These are phyloP conservation scores for Caenorhabditis sp. DNA, from an alignment of 2,888 invertebrate species.

Conservation along the genomic window DNA sequence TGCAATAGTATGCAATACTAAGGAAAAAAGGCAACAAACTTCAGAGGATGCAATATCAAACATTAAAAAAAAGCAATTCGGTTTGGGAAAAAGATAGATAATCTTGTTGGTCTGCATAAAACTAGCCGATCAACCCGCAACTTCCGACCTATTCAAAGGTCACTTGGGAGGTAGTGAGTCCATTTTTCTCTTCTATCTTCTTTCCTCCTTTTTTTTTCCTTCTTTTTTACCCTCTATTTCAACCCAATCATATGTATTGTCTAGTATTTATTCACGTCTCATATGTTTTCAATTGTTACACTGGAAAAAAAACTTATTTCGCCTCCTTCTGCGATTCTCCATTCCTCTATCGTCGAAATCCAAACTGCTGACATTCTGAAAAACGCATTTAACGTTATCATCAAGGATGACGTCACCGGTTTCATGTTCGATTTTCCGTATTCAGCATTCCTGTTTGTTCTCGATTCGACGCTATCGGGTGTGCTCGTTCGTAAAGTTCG, in stretches of 20 bases:
- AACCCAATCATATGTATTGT: slow-evolving; percentile 35
- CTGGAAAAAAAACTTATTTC: not conserved
- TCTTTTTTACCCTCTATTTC: slow-evolving; percentile 2
- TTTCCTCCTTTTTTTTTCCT: slow-evolving; percentile 10
- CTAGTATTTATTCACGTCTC: slow-evolving; percentile 22
- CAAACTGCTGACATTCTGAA: slow-evolving; percentile 41
- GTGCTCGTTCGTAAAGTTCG: slow-evolving; percentile 51
- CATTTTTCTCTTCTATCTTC: slow-evolving; percentile 19
- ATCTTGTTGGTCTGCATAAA: slow-evolving; percentile 16
- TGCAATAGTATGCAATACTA: no score
- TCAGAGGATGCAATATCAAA: no score
- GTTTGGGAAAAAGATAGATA: not conserved
- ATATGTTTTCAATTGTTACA: slow-evolving; percentile 26
- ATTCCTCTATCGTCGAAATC: not conserved
- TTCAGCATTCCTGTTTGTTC: slow-evolving; percentile 48
- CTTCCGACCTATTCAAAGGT: slow-evolving; percentile 38
- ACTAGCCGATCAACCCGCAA: slow-evolving; percentile 13
- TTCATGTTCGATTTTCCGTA: slow-evolving; percentile 28
- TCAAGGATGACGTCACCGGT: slow-evolving; percentile 25
- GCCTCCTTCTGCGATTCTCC: not conserved
- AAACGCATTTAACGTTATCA: slow-evolving; percentile 12
- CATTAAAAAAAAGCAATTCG: not conserved
- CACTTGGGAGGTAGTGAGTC: slow-evolving; percentile 39
- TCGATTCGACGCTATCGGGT: slow-evolving; percentile 34
- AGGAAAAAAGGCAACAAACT: not conserved